Evolutionary conservation across 2,113 vertebrate genomes (phyloP).

Genomic region (Oncorhynchus nerka): DNA sequence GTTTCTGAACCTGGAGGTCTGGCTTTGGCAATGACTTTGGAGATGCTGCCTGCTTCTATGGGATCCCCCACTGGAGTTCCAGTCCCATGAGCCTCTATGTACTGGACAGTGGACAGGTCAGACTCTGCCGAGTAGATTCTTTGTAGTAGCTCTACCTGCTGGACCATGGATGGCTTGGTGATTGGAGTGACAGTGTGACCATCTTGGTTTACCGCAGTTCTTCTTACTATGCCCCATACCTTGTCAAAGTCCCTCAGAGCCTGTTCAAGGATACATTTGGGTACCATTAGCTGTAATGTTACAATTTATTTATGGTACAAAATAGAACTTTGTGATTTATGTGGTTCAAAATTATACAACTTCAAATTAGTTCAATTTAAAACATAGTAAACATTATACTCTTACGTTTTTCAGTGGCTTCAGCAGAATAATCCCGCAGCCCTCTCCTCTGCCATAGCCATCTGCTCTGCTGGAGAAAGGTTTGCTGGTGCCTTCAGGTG

Average conservation of each 20-base stretch:
- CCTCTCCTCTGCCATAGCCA: constrained; percentile 87
- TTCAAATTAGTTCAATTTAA: too few species aligned
- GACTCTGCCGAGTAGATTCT: constrained; percentile 69
- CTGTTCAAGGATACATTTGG: constrained; percentile 52
- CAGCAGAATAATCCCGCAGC: constrained; percentile 81
- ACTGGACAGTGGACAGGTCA: constrained; percentile 74
- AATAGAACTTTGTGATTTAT: too few species aligned
- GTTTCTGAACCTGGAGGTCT: constrained; percentile 47
- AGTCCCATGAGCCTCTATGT: constrained; percentile 82
- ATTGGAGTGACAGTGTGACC: constrained; percentile 73
- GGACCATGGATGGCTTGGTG: constrained; percentile 73
- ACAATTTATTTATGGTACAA: neutral
- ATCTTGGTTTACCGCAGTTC: constrained; percentile 79
- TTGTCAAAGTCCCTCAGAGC: constrained; percentile 75
- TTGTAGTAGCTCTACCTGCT: constrained; percentile 77
- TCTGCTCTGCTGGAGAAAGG: constrained; percentile 80
- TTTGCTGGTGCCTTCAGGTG: constrained; percentile 80
- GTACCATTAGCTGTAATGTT: neutral
- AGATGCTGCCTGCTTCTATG: constrained; percentile 76
- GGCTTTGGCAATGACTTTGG: constrained; percentile 67
- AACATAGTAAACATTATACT: neutral
- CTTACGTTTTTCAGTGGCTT: constrained; percentile 79
- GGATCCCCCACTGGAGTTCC: constrained; percentile 78
- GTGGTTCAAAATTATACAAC: too few species aligned
- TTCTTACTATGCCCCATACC: constrained; percentile 80